A percentile compares a stretch with the other conserved stretches of the same genome.
Conservation (phyloP, 1,140 invertebrate genomes). For the Asobara japonica region DNA sequence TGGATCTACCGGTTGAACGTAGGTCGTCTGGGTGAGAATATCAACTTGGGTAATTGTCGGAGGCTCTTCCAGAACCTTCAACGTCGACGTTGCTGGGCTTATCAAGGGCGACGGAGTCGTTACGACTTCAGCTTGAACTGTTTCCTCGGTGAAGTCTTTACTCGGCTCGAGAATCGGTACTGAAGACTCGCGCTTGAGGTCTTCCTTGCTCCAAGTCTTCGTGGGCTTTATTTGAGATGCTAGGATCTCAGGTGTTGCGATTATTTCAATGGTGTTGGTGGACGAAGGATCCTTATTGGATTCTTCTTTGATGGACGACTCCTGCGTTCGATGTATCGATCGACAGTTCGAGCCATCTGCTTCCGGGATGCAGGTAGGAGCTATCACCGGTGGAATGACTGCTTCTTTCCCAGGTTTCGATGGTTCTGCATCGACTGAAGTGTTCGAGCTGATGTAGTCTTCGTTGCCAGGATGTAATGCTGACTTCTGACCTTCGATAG, state of each 20-base stretch:
- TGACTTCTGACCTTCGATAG: conserved; percentile 74
- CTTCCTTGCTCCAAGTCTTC: conserved; percentile 54
- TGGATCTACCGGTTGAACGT: neutral
- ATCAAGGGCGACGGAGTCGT: conserved; percentile 48
- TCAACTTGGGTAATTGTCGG: conserved; percentile 32
- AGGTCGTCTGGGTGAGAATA: conserved; percentile 19
- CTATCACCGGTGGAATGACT: neutral
- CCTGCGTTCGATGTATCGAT: conserved; percentile 3
- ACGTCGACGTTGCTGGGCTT: conserved; percentile 32
- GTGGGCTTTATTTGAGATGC: conserved; percentile 55
- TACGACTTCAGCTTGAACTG: conserved; percentile 56
- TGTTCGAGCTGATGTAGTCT: neutral
- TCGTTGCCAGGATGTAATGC: conserved; percentile 71
- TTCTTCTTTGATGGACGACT: neutral
- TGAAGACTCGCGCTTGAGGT: conserved; percentile 40
- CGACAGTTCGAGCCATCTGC: neutral
- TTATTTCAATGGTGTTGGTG: neutral
- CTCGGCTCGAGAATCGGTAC: conserved; percentile 46
- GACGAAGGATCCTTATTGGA: neutral
- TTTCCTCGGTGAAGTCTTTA: conserved; percentile 55
- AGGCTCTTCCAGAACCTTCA: conserved; percentile 42
- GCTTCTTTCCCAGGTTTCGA: neutral
- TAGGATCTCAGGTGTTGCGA: conserved; percentile 38
- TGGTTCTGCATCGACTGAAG: neutral
- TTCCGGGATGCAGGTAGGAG: neutral